These are phyloP conservation scores for Scartelaos histophorus DNA, from an alignment of 2,113 vertebrate genomes.

Conservation along the genomic window DNA sequence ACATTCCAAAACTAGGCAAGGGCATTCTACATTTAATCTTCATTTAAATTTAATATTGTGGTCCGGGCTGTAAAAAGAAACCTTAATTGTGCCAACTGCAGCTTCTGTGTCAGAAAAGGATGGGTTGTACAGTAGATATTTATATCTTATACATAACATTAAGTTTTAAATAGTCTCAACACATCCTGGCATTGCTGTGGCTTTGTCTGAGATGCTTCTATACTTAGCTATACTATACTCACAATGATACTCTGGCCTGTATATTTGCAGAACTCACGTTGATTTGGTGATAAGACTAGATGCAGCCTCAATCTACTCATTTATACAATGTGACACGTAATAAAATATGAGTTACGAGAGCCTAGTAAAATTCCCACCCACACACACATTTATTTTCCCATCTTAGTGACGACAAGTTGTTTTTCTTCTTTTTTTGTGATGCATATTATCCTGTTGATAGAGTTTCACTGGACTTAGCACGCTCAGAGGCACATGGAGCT, in stretches of 20 bases:
- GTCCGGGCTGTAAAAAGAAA: not conserved
- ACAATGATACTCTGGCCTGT: slow-evolving; percentile 20
- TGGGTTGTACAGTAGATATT: no score
- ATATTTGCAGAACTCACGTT: slow-evolving; percentile 1
- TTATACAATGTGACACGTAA: not conserved
- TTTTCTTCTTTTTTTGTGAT: slow-evolving; percentile 39
- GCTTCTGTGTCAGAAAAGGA: not conserved
- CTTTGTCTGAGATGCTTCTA: slow-evolving; percentile 53
- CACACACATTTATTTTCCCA: slow-evolving; percentile 14
- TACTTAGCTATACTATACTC: slow-evolving; percentile 57
- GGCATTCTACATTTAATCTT: slow-evolving; percentile 44
- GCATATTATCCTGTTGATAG: slow-evolving; percentile 56
- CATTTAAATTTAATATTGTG: slow-evolving; percentile 15
- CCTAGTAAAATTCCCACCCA: not conserved
- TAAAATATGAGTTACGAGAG: not conserved
- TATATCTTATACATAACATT: slow-evolving; percentile 14
- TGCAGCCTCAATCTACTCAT: not conserved
- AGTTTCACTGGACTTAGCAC: slow-evolving; percentile 63
- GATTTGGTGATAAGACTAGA: not conserved
- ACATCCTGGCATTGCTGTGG: slow-evolving; percentile 64
- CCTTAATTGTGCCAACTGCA: not conserved
- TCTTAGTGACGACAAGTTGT: slow-evolving; percentile 56
- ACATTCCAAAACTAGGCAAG: slow-evolving; percentile 57
- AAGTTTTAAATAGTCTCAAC: slow-evolving; percentile 68
- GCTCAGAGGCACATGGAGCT: slow-evolving; percentile 64